Percentiles rank a stretch among this genome's conserved stretches.
Evolutionary conservation across 2,113 vertebrate species (phyloP).

Genomic region (Asarcornis scutulata): DNA sequence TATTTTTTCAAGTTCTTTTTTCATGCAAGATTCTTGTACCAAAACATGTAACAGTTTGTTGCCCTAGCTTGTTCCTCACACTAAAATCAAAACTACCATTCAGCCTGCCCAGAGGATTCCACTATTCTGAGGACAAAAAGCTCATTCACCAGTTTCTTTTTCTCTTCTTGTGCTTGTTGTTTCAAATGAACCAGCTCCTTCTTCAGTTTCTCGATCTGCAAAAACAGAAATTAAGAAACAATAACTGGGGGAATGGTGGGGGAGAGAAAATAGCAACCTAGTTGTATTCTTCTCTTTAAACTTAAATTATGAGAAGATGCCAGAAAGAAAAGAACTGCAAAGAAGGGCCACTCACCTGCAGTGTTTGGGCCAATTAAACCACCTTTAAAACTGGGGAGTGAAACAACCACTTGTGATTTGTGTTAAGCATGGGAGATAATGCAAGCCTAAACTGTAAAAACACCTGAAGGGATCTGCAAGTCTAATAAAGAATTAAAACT

Average conservation of each 20-base stretch:
- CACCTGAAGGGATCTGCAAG: not conserved
- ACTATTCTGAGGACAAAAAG: not conserved
- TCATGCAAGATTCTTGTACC: not conserved
- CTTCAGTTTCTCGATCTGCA: slow-evolving; percentile 80
- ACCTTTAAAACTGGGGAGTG: not conserved
- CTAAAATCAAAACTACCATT: not conserved
- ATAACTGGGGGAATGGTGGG: not conserved
- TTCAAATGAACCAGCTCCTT: slow-evolving; percentile 73
- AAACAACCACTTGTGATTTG: not conserved
- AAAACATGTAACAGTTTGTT: not conserved
- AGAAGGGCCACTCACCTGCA: not conserved
- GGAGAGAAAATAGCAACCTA: not conserved
- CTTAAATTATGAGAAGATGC: not conserved
- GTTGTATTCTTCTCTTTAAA: not conserved
- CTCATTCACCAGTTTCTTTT: slow-evolving; percentile 75
- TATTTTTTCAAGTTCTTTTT: not conserved
- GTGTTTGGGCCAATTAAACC: not conserved
- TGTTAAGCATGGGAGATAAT: not conserved
- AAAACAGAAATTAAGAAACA: slow-evolving; percentile 9
- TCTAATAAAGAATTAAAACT: not conserved
- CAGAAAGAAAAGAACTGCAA: not conserved
- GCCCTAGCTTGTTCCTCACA: not conserved
- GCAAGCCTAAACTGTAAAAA: not conserved
- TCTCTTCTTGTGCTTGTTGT: slow-evolving; percentile 73
- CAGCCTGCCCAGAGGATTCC: not conserved